Base-by-base conservation (phyloP, 2,888 invertebrate species). In the Epinotia bilunana region DNA sequence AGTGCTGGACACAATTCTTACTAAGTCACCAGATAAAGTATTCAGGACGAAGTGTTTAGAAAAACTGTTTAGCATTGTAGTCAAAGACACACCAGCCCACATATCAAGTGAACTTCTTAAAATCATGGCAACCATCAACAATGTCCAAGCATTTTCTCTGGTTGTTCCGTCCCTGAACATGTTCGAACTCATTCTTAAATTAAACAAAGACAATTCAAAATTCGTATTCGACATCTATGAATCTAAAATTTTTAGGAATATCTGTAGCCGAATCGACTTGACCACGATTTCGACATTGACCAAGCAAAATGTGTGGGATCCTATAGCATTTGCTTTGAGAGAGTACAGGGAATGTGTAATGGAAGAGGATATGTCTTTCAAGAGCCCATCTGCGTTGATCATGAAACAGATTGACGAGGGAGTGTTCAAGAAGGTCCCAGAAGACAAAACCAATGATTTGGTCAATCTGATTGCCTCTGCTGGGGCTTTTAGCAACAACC, bases 1-100 rank as follows among this genome's bases (percentile, higher is more conserved):
- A 57, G 90, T 96, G 23, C 83, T 97, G 1, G 96, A 95, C 78
- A 95, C 95, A 13, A 88, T 96, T 72, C 80, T 97, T 0, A 95
- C 95, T 0, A 92, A 95, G 6, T 94, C 95, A 80, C 91, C 93
- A 6, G 89, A 79, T 58, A 94, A 88, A 80, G 74, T 88, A 53
- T 92, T 93, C 57, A 87, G 86, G 64, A 92, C 90, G 72, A 90
- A 92, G 68, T 91, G 91, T 64, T 79, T 92, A 1, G 77, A 86
- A 11, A 89, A 90, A 82, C 83, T 94, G 6, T 90, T 91, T 61
- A 82, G 83, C 28, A 83, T 95, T 12, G 83, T 91, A 4, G 87
- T 89, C 70, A 82, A 87, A 0, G 83, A 90, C 4, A 88, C 90
- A 13, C 95, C 95, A 73, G 80, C 90, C 76, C 86, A 94, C 81